Base-by-base conservation (phyloP, 2,113 vertebrate genomes). In the Chaetura pelagica region DNA sequence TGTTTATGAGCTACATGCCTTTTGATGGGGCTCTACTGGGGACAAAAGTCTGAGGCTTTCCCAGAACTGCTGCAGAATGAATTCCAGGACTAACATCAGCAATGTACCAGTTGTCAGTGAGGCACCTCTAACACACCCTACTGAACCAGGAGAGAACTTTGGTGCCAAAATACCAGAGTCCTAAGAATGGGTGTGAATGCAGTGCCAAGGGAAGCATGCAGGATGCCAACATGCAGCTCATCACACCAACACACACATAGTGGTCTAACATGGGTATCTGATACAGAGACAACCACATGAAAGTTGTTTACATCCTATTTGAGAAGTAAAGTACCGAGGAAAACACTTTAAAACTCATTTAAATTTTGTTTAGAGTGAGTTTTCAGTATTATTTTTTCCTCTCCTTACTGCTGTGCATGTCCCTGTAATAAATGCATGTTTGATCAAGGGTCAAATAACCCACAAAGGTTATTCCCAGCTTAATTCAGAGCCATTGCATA, bases 61-160 rank as follows among this genome's bases (percentile, higher is more conserved):
- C 76, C 64, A 72, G 76, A 49, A 46, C 0, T 0, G 0, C 1
- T 21, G 63, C 67, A 49, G 71, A n/a, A 55, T 11, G 61, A 18
- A 1, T 16, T 59, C 58, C 84, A 83, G 49, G 38, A 83, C 66
- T 26, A 74, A 3, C 5, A 14, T 5, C 66, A 68, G 38, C 34
- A 35, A 7, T 1, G 3, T 10, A 30, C 2, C 2, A 40, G 75
- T 46, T 75, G 89, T 26, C 85, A 58, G 74, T 1, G n/a, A 44
- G 35, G 61, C 5, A 6, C 78, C 69, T 78, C 86, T 32, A 69
- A 26, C 74, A 38, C 32, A 61, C 26, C n/a, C 86, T 19, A 4
- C 11, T 44, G 42, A 15, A 44, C 18, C 22, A 63, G 26, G 3
- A 75, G 15, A 40, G 7, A n/a, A 5, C 17, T 54, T 49, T 14